Conservation (phyloP, 2,113 vertebrate genomes). For the Crotalus viridis region DNA sequence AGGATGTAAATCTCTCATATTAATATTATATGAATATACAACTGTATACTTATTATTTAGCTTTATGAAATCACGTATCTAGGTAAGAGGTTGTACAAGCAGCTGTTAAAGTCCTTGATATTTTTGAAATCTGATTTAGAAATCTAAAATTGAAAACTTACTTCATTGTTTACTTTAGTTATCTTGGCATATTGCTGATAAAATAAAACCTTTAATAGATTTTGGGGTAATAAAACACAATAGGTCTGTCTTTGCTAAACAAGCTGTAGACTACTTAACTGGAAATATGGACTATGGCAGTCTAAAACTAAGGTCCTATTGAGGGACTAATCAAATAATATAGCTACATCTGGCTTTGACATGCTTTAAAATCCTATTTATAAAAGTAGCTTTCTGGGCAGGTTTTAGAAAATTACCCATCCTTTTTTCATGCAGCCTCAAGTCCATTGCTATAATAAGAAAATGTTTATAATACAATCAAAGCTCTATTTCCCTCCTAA, state of each 20-base stretch:
- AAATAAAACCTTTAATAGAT: conserved; percentile 61
- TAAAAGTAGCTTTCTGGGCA: conserved; percentile 73
- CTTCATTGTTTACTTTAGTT: background rate
- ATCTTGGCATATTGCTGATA: conserved; percentile 11
- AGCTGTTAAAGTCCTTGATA: background rate
- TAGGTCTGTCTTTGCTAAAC: conserved; percentile 71
- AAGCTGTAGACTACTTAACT: conserved; percentile 50
- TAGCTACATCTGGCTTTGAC: conserved; percentile 76
- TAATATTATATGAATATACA: background rate
- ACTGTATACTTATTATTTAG: background rate
- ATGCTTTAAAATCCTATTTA: conserved; percentile 77
- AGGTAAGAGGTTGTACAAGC: background rate
- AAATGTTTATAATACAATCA: conserved; percentile 78
- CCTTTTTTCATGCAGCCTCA: conserved; percentile 75
- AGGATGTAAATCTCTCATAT: background rate
- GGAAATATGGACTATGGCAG: conserved; percentile 71
- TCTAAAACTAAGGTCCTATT: conserved; percentile 73
- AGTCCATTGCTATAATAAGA: conserved; percentile 75
- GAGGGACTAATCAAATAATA: conserved; percentile 75
- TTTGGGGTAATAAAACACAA: conserved; percentile 74
- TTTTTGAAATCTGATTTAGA: conserved; percentile 52
- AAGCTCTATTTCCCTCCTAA: conserved; percentile 74
- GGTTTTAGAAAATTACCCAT: conserved; percentile 80
- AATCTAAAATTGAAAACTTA: conserved; percentile 47
- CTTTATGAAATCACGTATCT: background rate